A percentile compares a stretch with the other conserved stretches of the same genome.
Conservation (phyloP, 2,888 invertebrate genomes). For the Frankliniella fusca region DNA sequence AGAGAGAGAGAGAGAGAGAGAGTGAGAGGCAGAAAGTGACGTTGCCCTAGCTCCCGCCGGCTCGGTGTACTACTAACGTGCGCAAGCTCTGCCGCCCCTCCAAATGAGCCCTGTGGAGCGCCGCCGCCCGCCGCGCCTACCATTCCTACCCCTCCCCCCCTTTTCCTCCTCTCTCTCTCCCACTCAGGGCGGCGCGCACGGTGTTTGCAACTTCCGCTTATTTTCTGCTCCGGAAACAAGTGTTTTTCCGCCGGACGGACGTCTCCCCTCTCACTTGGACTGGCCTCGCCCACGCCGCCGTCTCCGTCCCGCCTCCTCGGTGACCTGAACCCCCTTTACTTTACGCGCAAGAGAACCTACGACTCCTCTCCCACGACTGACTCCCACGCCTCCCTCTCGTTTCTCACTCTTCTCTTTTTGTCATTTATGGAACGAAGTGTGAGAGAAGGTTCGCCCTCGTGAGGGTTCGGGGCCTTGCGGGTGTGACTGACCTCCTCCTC, state of each 20-base stretch:
- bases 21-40: background rate
- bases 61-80: too few relatives aligned
- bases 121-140: too few relatives aligned
- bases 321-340: background rate
- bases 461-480: too few relatives aligned
- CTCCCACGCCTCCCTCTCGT: background rate
- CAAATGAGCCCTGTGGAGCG: too few relatives aligned
- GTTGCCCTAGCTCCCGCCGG: too few relatives aligned
- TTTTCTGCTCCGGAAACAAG: background rate
- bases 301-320: background rate
- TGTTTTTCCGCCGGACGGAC: conserved; percentile 5
- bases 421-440: too few relatives aligned
- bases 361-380: too few relatives aligned
- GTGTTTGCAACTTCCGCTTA: background rate
- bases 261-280: background rate
- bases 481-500: too few relatives aligned
- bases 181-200: background rate
- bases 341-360: background rate
- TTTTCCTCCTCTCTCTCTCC: too few relatives aligned
- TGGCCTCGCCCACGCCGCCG: background rate
- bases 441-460: too few relatives aligned
- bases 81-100: too few relatives aligned
- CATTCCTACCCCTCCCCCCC: too few relatives aligned
- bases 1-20: background rate
- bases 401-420: background rate